phyloP scores from a whole-genome alignment of 2,113 vertebrate species.

The Anolis sagrei region DNA sequence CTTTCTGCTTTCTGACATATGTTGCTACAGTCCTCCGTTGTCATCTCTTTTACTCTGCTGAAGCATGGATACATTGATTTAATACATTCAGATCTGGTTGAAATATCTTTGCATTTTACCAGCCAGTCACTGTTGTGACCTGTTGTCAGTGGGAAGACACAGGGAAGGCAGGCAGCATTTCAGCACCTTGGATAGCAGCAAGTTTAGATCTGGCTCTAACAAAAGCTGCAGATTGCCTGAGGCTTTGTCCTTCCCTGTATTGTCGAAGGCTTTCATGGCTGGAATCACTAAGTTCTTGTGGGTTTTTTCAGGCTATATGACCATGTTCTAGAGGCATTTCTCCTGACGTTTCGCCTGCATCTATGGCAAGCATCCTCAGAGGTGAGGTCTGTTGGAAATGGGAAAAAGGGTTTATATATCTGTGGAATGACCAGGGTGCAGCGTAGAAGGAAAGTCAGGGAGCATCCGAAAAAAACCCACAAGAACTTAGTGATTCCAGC shows the following conservation, averaged over 20 bases:
- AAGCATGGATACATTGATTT: constrained; percentile 9
- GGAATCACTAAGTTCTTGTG: no score
- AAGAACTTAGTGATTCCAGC: no score
- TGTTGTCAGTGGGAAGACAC: not conserved
- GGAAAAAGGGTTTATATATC: no score
- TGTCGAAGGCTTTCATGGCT: no score
- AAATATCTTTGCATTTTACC: not conserved
- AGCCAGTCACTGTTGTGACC: not conserved
- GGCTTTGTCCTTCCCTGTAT: not conserved
- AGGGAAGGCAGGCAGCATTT: not conserved
- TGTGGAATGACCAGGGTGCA: no score
- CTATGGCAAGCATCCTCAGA: no score
- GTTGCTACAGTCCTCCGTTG: not conserved
- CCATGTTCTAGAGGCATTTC: no score
- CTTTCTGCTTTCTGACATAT: constrained; percentile 2
- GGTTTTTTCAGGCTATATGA: no score
- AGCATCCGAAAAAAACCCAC: no score
- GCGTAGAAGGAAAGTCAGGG: no score
- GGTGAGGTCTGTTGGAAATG: no score
- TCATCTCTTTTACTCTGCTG: not conserved
- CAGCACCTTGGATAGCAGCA: not conserved
- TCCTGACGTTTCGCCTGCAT: no score
- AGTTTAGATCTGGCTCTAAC: not conserved
- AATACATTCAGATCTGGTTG: not conserved
- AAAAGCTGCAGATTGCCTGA: not conserved